Percentiles rank a stretch among this genome's conserved stretches.
Evolutionary conservation across 2,888 invertebrate genomes (phyloP).

Genomic region (Dromius quadrimaculatus): DNA sequence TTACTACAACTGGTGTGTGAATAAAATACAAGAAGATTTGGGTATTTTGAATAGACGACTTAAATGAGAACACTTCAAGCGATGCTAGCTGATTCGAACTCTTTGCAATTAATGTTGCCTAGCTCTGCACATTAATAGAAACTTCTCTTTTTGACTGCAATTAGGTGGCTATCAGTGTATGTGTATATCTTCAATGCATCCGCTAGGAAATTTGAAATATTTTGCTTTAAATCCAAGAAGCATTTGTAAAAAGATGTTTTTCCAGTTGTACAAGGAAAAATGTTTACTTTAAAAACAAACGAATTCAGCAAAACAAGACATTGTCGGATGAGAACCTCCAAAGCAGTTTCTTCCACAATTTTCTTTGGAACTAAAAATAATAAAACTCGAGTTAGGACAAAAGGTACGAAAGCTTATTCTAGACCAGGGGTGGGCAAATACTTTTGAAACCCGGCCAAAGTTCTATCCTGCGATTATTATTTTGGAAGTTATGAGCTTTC

Average conservation of each 20-base stretch:
- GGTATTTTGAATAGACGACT: conserved; percentile 46
- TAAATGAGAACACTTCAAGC: conserved; percentile 5
- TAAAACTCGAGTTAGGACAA: no score
- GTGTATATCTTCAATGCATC: no score
- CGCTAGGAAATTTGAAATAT: no score
- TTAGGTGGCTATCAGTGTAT: no score
- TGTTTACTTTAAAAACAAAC: conserved; percentile 50
- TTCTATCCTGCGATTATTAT: no score
- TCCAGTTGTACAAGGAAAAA: conserved; percentile 37
- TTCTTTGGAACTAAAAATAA: conserved; percentile 43
- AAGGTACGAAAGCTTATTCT: no score
- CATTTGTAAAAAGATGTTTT: conserved; percentile 48
- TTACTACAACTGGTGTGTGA: conserved; percentile 48
- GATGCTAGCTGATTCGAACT: conserved; percentile 46
- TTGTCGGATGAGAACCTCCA: not conserved
- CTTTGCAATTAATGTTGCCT: conserved; percentile 26
- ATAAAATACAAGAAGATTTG: conserved; percentile 50
- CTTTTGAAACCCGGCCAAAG: no score
- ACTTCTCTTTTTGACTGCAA: no score
- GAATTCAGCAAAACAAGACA: conserved; percentile 39
- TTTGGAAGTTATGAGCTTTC: no score
- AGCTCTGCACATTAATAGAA: no score
- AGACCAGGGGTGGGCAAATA: no score
- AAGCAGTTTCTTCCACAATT: conserved; percentile 26
- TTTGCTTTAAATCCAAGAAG: conserved; percentile 42